Evolutionary conservation across 2,888 invertebrate genomes (phyloP).

Genomic region (Leptinotarsa tumamoca): DNA sequence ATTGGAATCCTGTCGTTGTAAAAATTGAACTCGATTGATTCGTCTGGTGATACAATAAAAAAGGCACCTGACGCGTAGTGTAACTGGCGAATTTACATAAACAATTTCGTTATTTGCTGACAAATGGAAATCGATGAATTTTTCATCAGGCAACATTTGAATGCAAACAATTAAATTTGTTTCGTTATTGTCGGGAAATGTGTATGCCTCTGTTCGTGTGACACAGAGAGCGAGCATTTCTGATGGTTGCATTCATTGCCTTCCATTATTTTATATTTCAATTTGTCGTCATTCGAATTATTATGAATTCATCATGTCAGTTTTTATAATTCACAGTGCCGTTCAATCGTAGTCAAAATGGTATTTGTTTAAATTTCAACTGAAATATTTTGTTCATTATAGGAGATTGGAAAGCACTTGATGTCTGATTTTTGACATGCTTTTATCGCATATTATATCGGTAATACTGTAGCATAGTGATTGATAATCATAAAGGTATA

Average conservation of each 20-base stretch:
- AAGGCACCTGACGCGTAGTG: neutral
- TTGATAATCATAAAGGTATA: no score
- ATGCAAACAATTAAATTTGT: conserved; percentile 8
- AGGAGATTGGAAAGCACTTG: no score
- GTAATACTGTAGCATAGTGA: no score
- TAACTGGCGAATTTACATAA: conserved; percentile 12
- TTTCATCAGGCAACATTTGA: conserved; percentile 15
- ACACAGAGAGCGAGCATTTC: neutral
- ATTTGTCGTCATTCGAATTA: neutral
- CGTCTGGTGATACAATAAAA: neutral
- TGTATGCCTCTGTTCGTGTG: neutral
- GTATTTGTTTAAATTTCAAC: no score
- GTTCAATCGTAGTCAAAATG: neutral
- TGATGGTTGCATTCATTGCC: conserved; percentile 1
- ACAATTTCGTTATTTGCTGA: conserved; percentile 12
- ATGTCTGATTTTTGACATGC: no score
- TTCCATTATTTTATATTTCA: conserved; percentile 10
- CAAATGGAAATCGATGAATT: neutral
- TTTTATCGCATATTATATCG: no score
- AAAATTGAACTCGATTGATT: no score
- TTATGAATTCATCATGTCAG: neutral
- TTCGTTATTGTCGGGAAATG: conserved; percentile 13
- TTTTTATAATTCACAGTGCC: neutral
- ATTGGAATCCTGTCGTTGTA: no score
- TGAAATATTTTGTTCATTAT: no score